Evolutionary conservation across 2,797 vertebrate species (phyloP), one percentile per base, ranked within the genome.

Genomic region (Heliangelus exortis): DNA sequence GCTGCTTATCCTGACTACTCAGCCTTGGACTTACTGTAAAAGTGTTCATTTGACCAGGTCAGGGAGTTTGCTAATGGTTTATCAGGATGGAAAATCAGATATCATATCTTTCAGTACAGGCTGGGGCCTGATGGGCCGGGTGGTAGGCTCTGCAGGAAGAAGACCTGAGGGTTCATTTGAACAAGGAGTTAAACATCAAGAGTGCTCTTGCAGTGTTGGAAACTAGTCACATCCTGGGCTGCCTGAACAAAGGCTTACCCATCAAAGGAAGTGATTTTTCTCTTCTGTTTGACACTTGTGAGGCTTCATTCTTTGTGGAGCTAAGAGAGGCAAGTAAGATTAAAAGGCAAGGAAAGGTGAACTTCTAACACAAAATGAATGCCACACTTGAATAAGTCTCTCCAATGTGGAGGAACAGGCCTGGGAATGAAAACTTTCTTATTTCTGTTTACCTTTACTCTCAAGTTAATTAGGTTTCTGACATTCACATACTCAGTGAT

Each of bases 21-120:
- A 34, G 0, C 23, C 2, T 1, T 23, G 19, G 26, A 31, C 2
- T 34, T 58, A 22, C 36, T 83, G 20, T 26, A 68, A 28, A 72
- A 85, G 7, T 19, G 17, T 19, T 39, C 28, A 6, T 72, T 74
- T 57, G 79, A 54, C 6, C 53, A 50, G 22, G 17, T 15, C 15
- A 58, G 9, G 14, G n/a, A 47, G 51, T 47, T 83, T 88, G 14
- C 21, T 63, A 29, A 5, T 1, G 1, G 2, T 62, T 55, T 68
- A 65, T 65, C 15, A 66, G 22, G 23, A n/a, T 6, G 6, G 48
- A 7, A 39, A 23, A 57, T 25, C 17, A 61, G 25, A 34, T 50
- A 31, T 15, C 50, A 51, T 14, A 10, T 19, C 12, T 58, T 54
- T 80, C 36, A 65, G 0, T 31, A 68, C 7, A 69, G 31, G 8